These are phyloP conservation scores for Halichoeres trimaculatus DNA, from an alignment of 2,113 vertebrate species.

Conservation along the genomic window DNA sequence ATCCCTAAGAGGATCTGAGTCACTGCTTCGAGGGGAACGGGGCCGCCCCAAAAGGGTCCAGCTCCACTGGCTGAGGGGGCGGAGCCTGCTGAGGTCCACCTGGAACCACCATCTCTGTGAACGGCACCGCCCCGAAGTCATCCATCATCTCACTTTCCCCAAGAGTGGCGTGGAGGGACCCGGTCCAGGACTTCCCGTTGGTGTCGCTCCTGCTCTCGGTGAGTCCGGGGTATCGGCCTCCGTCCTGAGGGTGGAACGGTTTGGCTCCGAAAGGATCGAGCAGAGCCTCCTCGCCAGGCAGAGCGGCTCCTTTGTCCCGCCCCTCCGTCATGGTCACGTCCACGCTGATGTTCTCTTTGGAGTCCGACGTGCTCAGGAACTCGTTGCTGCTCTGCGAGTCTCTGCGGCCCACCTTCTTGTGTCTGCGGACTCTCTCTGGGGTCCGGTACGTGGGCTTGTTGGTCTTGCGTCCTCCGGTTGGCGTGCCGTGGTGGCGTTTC, in stretches of 20 bases:
- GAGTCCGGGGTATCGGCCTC: slow-evolving; percentile 84
- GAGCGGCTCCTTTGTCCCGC: slow-evolving; percentile 83
- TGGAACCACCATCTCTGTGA: slow-evolving; percentile 90
- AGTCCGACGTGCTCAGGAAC: slow-evolving; percentile 92
- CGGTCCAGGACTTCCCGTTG: slow-evolving; percentile 82
- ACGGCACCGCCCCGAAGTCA: slow-evolving; percentile 95
- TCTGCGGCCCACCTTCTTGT: slow-evolving; percentile 89
- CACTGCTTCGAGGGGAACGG: slow-evolving; percentile 96
- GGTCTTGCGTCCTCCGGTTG: slow-evolving; percentile 85
- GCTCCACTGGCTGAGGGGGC: slow-evolving; percentile 81
- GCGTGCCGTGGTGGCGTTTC: slow-evolving; percentile 93
- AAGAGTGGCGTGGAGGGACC: slow-evolving; percentile 78
- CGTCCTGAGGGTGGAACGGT: slow-evolving; percentile 90
- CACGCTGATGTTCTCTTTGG: slow-evolving; percentile 95
- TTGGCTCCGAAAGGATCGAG: slow-evolving; percentile 94
- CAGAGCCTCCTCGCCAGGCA: slow-evolving; percentile 84
- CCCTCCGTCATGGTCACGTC: slow-evolving; percentile 81
- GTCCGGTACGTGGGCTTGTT: slow-evolving; percentile 91
- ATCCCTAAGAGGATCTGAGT: slow-evolving; percentile 56
- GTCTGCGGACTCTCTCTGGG: slow-evolving; percentile 89
- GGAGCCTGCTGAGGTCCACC: slow-evolving; percentile 68
- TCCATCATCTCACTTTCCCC: slow-evolving; percentile 86
- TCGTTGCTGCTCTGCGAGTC: slow-evolving; percentile 99
- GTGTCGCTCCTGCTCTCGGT: slow-evolving; percentile 82
- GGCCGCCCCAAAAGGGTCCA: slow-evolving; percentile 97